These are phyloP conservation scores for Turritopsis rubra DNA, from an alignment of 30 jellyfish, hydroid and myxozoan species.

Conservation along the genomic window DNA sequence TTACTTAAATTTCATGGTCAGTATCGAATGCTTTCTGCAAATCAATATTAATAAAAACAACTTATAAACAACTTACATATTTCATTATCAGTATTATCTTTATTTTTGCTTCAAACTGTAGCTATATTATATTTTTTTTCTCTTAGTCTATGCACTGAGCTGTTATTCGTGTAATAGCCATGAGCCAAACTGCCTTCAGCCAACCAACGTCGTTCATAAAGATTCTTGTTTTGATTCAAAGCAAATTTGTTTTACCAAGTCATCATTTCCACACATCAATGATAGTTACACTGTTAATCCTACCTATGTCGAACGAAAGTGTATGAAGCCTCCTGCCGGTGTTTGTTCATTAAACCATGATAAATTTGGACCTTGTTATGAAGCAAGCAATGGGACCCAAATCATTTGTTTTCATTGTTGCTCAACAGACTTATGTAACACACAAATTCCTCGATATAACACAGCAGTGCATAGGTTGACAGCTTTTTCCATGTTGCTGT, in stretches of 20 bases:
- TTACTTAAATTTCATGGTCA: no score
- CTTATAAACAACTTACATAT: no score
- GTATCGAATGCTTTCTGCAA: no score
- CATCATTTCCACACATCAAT: not conserved
- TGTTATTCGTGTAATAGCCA: not conserved
- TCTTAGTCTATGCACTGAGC: not conserved
- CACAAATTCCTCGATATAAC: not conserved
- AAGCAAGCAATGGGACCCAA: not conserved
- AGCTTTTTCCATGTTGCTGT: not conserved
- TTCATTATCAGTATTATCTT: no score
- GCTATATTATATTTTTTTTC: no score
- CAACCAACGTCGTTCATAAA: not conserved
- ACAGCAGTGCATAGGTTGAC: not conserved
- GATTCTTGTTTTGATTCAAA: not conserved
- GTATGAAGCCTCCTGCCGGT: not conserved
- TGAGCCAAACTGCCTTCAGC: not conserved
- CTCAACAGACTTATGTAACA: not conserved
- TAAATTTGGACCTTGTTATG: not conserved
- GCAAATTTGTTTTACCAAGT: not conserved
- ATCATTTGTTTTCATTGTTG: not conserved
- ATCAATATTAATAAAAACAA: no score
- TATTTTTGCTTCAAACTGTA: no score
- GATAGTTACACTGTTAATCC: not conserved
- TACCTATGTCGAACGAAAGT: not conserved
- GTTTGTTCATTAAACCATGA: not conserved